Base-by-base conservation (phyloP, 2,888 invertebrate species). In the Aphidius colemani region DNA sequence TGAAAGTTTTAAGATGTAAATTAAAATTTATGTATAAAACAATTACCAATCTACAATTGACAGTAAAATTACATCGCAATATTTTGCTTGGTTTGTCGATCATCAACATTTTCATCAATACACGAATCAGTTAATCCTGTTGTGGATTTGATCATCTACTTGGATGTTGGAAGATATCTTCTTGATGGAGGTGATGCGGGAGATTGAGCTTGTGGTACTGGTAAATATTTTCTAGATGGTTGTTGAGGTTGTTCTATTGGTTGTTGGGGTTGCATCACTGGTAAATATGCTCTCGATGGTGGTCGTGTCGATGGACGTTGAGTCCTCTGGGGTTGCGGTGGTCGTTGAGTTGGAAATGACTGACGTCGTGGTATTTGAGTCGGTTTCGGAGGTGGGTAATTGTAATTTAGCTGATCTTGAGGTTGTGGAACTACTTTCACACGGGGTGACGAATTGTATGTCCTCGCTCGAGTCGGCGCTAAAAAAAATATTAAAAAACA, bases 291-390 rank as follows among this genome's bases (percentile, higher is more conserved):
- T 18, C 5, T 46, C 57, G 57, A 46, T 39, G 57, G 49, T 45
- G 57, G 66, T 11, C 53, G 53, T 45, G 64, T 63, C 13, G 68
- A 66, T 44, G 69, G 71, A 9, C 66, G 59, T 45, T 69, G 68
- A 59, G 50, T 64, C 50, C 67, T 64, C 39, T 50, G 60, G 51
- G 61, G 59, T 11, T 53, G 55, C 2, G 50, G 13, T 7, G 63
- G 63, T 13, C 59, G 55, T 8, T 62, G 49, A 10, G 65, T 53
- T 18, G 65, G 66, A 40, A 60, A 48, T 18, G 63, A 55, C 1
- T 61, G 48, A 6, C 55, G 61, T 7, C 59, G 49, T 13, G 44
- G 49, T 6, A 13, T 13, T 4, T 11, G 49, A 43, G 48, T n/a
- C 7, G 59, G 59, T 40, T 48, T 43, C 3, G 9, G 53, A 40